Conservation (phyloP, 2,888 invertebrate genomes). For the Neoaliturus tenellus region DNA sequence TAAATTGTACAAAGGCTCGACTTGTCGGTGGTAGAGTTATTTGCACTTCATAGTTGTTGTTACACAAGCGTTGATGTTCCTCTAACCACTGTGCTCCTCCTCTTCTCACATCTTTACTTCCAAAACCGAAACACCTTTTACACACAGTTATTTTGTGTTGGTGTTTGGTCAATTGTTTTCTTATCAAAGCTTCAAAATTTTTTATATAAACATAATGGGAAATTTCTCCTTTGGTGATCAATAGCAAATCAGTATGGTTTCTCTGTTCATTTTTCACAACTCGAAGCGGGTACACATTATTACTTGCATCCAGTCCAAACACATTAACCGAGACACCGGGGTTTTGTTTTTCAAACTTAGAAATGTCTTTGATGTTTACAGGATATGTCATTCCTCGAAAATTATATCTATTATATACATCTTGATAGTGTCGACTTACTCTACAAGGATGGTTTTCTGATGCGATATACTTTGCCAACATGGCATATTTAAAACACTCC, state of each 20-base stretch:
- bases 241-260: not conserved
- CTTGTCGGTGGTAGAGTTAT: not conserved
- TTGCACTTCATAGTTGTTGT: not conserved
- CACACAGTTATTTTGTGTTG: too few species aligned
- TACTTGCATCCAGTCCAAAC: not conserved
- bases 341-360: constrained; percentile 13
- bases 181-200: too few species aligned
- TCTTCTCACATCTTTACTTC: not conserved
- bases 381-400: not conserved
- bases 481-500: constrained; percentile 40
- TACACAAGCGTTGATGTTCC: not conserved
- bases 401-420: not conserved
- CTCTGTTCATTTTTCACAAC: not conserved
- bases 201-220: not conserved
- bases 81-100: not conserved
- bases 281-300: constrained; percentile 1
- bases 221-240: not conserved
- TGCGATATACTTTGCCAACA: constrained; percentile 59
- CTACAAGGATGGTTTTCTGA: constrained; percentile 65
- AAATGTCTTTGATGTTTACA: not conserved
- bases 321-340: not conserved
- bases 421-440: not conserved
- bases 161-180: too few species aligned
- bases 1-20: not conserved
- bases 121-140: constrained; percentile 33